Base-by-base conservation (phyloP, 2,113 vertebrate species). In the Heterotis niloticus region DNA sequence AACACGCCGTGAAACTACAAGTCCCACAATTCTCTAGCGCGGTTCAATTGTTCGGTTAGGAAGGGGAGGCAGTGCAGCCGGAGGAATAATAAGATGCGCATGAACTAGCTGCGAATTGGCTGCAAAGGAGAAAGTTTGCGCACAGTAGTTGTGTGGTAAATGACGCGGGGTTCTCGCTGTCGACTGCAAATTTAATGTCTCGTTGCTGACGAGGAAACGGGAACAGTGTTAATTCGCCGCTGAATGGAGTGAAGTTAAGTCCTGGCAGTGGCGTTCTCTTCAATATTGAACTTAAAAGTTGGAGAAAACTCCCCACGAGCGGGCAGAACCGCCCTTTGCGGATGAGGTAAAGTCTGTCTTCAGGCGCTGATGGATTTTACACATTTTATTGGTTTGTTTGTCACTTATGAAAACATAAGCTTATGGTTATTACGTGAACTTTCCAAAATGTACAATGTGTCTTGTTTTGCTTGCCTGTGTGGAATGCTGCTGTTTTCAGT, bases 31-130 rank as follows among this genome's bases (percentile, higher is more conserved):
- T 76, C 78, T 23, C 64, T 59, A 28, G 80, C 75, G 10, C 24
- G 52, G 26, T 56, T 72, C 51, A 54, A 64, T 66, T 76, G 62
- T 67, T 60, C 26, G 82, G 76, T 56, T 51, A 68, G 59, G 67
- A 64, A 64, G 75, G 28, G 64, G 79, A 72, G 76, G 65, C 78
- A 59, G 73, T 68, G 73, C 64, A 81, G 66, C 74, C 72, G 78
- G 72, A 65, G 71, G 28, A 81, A 78, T 83, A 84, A 81, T 79
- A 77, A 79, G 82, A 85, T 70, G 75, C 81, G 82, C 78, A 84
- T 79, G 75, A 82, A 85, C 72, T 80, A 78, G 81, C 64, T 69
- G 52, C 74, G 29, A 75, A 79, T 16, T 66, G 54, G 67, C 56
- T 52, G 60, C 68, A 28, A 75, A 78, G 73, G 74, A 81, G 76